phyloP scores from a whole-genome alignment of 1,140 invertebrate species.

The Rhagoletis pomonella region DNA sequence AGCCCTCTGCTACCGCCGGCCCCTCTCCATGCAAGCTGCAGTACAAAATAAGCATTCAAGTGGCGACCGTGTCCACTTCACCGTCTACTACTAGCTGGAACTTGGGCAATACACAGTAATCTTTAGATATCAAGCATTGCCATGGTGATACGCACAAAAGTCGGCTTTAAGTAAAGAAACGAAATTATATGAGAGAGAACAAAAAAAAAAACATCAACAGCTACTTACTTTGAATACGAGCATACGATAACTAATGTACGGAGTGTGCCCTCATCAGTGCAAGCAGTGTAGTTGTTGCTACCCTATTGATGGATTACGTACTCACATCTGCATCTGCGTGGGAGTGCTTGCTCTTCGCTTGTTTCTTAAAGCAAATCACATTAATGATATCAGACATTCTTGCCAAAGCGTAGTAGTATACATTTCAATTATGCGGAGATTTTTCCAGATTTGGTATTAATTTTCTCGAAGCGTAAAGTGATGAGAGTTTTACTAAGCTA shows the following conservation, averaged over 20 bases:
- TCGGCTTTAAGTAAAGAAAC: background rate
- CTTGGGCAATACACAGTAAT: background rate
- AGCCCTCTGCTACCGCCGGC: too few relatives aligned
- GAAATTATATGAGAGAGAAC: too few relatives aligned
- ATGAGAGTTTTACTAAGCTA: too few relatives aligned
- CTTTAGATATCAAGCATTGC: conserved; percentile 5
- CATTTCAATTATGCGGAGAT: background rate
- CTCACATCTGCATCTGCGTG: background rate
- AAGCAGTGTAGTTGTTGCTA: background rate
- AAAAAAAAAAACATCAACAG: too few relatives aligned
- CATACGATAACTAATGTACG: too few relatives aligned
- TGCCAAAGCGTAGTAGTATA: background rate
- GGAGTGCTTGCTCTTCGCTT: background rate
- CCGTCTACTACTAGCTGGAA: background rate
- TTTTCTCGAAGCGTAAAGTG: background rate
- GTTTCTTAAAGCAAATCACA: background rate
- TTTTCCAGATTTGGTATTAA: background rate
- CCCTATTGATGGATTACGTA: conserved; percentile 24
- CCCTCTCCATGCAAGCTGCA: background rate
- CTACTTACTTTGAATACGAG: background rate
- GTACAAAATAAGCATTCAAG: conserved; percentile 22
- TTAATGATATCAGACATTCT: background rate
- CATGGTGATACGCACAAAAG: conserved; percentile 17
- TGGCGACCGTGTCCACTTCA: conserved; percentile 1
- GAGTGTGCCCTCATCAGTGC: background rate